Conservation (phyloP, 2,113 vertebrate species). For the Larimichthys polyactis region DNA sequence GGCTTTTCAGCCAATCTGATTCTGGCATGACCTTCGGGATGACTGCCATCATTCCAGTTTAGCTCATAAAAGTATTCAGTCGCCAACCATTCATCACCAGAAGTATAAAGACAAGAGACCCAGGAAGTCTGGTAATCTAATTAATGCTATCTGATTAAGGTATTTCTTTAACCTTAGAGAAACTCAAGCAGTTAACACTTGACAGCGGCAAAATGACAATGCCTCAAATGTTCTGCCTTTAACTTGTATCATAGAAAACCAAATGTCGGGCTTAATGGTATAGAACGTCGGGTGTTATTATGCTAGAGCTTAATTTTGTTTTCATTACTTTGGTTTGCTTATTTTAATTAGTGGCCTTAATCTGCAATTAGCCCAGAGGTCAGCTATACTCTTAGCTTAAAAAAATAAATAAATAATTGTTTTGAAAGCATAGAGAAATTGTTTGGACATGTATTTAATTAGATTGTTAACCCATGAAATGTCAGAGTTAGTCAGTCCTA, state of each 20-base stretch:
- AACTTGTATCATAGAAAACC: slow-evolving; percentile 59
- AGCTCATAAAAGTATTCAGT: slow-evolving; percentile 60
- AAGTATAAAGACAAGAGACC: slow-evolving; percentile 47
- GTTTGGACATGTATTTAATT: slow-evolving; percentile 82
- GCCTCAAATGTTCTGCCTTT: slow-evolving; percentile 20
- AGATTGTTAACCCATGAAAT: slow-evolving; percentile 81
- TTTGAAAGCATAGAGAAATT: slow-evolving; percentile 75
- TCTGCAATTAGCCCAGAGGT: slow-evolving; percentile 86
- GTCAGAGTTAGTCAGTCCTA: slow-evolving; percentile 74
- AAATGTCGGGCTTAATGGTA: slow-evolving; percentile 66
- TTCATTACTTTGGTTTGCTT: slow-evolving; percentile 79
- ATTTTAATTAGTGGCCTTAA: slow-evolving; percentile 85
- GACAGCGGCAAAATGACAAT: slow-evolving; percentile 31
- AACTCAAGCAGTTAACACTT: slow-evolving; percentile 38
- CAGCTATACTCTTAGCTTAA: slow-evolving; percentile 71
- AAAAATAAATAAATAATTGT: slow-evolving; percentile 79
- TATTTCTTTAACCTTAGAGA: slow-evolving; percentile 28
- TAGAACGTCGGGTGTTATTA: slow-evolving; percentile 53
- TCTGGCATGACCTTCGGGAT: slow-evolving; percentile 55
- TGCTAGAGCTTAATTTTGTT: slow-evolving; percentile 76
- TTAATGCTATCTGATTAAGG: slow-evolving; percentile 50
- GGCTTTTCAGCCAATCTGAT: slow-evolving; percentile 67
- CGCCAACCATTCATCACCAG: slow-evolving; percentile 45
- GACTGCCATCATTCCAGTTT: slow-evolving; percentile 60
- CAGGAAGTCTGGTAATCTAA: slow-evolving; percentile 54